Conservation (phyloP, 2,888 invertebrate species). For the Rhogogaster chlorosoma region DNA sequence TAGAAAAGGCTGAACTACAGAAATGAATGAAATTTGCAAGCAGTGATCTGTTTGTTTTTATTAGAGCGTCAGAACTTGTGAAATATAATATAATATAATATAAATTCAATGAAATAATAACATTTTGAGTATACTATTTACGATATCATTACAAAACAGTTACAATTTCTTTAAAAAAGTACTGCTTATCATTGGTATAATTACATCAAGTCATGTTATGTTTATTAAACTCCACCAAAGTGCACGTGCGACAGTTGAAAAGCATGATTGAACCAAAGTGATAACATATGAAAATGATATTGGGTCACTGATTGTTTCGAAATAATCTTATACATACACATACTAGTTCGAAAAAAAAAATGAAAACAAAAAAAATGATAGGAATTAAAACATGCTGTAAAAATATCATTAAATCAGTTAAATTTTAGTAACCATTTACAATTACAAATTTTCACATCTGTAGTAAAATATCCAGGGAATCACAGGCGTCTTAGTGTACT, state of each 20-base stretch:
- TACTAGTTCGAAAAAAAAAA: background rate
- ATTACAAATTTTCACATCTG: background rate
- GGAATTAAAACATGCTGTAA: background rate
- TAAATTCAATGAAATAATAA: conserved; percentile 16
- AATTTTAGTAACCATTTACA: background rate
- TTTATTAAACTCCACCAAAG: conserved; percentile 26
- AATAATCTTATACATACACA: background rate
- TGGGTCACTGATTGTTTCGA: background rate
- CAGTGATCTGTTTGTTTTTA: background rate
- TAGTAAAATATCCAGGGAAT: background rate
- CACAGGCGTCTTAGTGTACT: background rate
- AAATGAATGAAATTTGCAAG: background rate
- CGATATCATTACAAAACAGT: background rate
- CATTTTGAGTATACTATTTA: conserved; percentile 6
- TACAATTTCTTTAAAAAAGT: background rate
- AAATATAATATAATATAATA: conserved; percentile 28
- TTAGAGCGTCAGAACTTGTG: background rate
- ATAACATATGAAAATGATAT: background rate
- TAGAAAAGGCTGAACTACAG: background rate
- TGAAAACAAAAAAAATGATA: background rate
- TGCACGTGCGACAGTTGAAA: background rate
- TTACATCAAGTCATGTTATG: conserved; percentile 7
- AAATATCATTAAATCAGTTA: background rate
- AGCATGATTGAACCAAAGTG: background rate
- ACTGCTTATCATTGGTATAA: conserved; percentile 31